A percentile compares a stretch with the other conserved stretches of the same genome.
phyloP scores from a whole-genome alignment of 2,113 vertebrate genomes.

The Tachysurus fulvidraco region DNA sequence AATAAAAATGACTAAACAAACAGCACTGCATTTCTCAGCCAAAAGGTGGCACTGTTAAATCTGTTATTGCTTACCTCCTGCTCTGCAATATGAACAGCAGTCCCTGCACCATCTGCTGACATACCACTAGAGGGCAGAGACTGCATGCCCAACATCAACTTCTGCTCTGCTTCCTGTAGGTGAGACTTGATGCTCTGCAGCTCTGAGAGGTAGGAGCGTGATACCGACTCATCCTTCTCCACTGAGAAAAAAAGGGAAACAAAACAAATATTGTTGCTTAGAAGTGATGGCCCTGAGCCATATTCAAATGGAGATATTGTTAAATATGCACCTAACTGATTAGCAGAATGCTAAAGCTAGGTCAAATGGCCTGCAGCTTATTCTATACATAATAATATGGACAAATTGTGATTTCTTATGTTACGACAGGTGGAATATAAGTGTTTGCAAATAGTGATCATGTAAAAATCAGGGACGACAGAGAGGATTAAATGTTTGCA shows the following conservation, averaged over 20 bases:
- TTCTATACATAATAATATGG: background rate
- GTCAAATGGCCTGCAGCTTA: background rate
- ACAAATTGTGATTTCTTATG: background rate
- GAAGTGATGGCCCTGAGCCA: background rate
- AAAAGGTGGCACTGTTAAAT: slow-evolving; percentile 53
- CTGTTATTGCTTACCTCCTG: slow-evolving; percentile 81
- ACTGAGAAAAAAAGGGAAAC: slow-evolving; percentile 67
- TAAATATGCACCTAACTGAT: background rate
- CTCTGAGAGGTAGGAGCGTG: slow-evolving; percentile 85
- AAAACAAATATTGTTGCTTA: background rate
- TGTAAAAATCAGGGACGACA: background rate
- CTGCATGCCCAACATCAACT: slow-evolving; percentile 80
- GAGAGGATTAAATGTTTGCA: background rate
- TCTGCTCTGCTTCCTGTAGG: slow-evolving; percentile 85
- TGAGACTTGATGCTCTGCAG: slow-evolving; percentile 82
- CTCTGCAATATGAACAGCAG: slow-evolving; percentile 77
- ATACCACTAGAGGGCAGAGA: slow-evolving; percentile 68
- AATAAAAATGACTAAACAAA: background rate
- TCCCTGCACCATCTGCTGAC: slow-evolving; percentile 71
- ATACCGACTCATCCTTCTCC: slow-evolving; percentile 89
- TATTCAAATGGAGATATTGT: no score
- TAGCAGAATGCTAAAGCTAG: background rate
- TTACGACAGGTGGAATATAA: background rate
- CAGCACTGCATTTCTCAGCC: slow-evolving; percentile 15
- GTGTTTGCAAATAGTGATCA: background rate